Base-by-base conservation (phyloP, 1,140 invertebrate species). In the Drosophila willistoni region DNA sequence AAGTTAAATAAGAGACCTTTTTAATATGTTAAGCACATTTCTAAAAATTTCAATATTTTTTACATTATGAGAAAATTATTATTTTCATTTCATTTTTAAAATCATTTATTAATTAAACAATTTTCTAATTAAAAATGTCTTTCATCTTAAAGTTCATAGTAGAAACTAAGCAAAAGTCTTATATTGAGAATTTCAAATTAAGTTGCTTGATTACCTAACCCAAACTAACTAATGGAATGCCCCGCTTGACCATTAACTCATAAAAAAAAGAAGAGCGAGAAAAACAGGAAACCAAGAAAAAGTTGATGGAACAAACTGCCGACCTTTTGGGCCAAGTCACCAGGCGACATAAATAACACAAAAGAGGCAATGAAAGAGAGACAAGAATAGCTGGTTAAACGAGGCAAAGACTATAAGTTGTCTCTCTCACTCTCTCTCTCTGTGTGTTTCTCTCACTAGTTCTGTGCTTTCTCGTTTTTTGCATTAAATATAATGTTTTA, bases 331-430 rank as follows among this genome's bases (percentile, higher is more conserved):
- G 80, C 75, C 66, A 29, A 56, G 51, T 66, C 65, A 33, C 33
- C 63, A 7, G 39, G 67, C 61, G 36, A 84, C 81, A 84, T 84
- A 84, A 84, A 84, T 84, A 79, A 79, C 72, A 74, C 65, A 54
- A 39, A 42, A 61, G 73, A 63, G 76, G 73, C 76, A 73, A 62
- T 19, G 69, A 34, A 41, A 29, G 36, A 59, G 39, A 41, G 36
- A 51, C 9, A 14, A 60, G n/a, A 47, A 36, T 36, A 68, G 59
- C 10, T 1, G 39, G 25, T 25, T 56, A 33, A 33, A 51, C 44
- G 54, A 56, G 25, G 54, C 54, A 56, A 36, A 59, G 56, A 17
- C 25, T 36, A 59, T 51, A 51, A 22, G 17, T 51, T 51, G 14
- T 12, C 10, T 51, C 36, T 51, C 6, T 44, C 44, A 17, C 39